Evolutionary conservation across 1,140 invertebrate genomes (phyloP), one percentile per base, ranked within the genome.

Genomic region (Heliconius melpomene): DNA sequence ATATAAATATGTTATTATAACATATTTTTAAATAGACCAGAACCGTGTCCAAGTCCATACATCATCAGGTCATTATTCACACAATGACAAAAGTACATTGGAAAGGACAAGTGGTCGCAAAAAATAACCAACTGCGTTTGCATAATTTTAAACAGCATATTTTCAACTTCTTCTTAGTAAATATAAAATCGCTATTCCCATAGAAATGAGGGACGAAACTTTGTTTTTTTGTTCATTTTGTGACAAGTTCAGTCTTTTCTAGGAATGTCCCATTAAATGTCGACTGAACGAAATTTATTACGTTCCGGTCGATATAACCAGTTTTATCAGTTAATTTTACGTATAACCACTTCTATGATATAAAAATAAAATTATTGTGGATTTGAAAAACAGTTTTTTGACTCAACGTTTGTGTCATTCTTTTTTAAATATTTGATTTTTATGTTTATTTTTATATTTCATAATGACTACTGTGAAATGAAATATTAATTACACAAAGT

Each of bases 221-320:
- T 46, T 60, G 70, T 52, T 81, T 83, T 83, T 83, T 83, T 72
- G 71, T 52, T 71, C 77, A 77, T 79, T 83, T 79, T 80, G 52
- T 80, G 75, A 80, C 80, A 74, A 57, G 74, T 84, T 82, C 79
- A 83, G 80, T 82, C 83, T 81, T 80, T 89, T 90, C 88, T 89
- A 89, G 87, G 87, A 90, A 90, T 81, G 79, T 77, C 88, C 87
- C 86, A 90, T 90, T 90, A 88, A 82, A 83, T 79, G 82, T 82
- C 82, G 81, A 80, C 72, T 77, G 74, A 80, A 84, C 80, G 82
- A 84, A 86, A 88, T 89, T 88, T 88, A 88, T 88, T 81, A 84
- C 79, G 83, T 83, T 85, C 87, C 84, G 84, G 83, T 85, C 83
- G 71, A 79, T 83, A 83, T 85, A 78, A 83, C 83, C 82, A 72